Percentiles rank a stretch among this genome's conserved stretches.
Evolutionary conservation across 1,140 invertebrate species (phyloP).

Genomic region (Cydia fagiglandana): DNA sequence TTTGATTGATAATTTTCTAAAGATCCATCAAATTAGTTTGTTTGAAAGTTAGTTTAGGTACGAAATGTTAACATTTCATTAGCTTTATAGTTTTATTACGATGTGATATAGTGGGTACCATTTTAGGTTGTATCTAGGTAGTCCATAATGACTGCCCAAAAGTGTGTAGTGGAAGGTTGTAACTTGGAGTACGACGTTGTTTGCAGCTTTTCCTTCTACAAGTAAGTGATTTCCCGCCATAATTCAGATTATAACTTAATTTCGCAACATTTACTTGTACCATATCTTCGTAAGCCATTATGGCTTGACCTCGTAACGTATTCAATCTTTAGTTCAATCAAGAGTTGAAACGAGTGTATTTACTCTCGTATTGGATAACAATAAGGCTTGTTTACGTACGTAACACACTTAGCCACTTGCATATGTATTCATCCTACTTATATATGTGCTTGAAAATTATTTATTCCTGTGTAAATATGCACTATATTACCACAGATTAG

Average conservation of each 20-base stretch:
- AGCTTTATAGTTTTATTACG: conserved; percentile 54
- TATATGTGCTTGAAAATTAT: not conserved
- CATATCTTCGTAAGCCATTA: not conserved
- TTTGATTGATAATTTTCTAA: conserved; percentile 79
- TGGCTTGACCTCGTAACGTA: conserved; percentile 1
- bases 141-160: conserved; percentile 66
- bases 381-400: conserved; percentile 18
- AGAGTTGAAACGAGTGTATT: not conserved
- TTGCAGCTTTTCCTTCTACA: conserved; percentile 77
- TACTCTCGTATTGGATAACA: conserved; percentile 18
- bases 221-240: conserved; percentile 62
- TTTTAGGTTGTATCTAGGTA: conserved; percentile 55
- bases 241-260: conserved; percentile 31
- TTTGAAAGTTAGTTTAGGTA: conserved; percentile 77
- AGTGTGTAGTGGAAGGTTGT: conserved; percentile 75
- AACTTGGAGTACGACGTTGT: conserved; percentile 75
- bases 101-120: conserved; percentile 65
- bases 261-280: conserved; percentile 29
- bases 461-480: conserved; percentile 9
- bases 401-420: conserved; percentile 1
- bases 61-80: conserved; percentile 70
- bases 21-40: conserved; percentile 78
- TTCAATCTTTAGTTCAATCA: not conserved
- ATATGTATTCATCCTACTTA: not conserved
- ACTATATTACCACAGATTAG: not conserved